Evolutionary conservation across 35 echinoderm and acorn worm species (phyloP).

Genomic region (Lytechinus pictus): DNA sequence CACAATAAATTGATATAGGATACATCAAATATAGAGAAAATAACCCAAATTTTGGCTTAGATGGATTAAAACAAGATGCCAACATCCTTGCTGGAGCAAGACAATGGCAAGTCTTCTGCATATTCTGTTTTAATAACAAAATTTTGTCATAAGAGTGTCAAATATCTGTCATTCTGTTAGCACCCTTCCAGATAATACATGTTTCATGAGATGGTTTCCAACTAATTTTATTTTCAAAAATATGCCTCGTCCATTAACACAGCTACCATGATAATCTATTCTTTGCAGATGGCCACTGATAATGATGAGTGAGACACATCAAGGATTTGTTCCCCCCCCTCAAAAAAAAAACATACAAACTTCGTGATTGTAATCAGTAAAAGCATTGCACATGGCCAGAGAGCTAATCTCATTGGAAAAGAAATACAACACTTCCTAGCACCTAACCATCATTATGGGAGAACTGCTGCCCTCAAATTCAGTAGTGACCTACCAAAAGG

Average conservation of each 20-base stretch:
- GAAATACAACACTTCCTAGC: neutral
- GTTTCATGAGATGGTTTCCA: neutral
- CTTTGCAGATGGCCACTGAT: neutral
- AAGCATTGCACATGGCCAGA: neutral
- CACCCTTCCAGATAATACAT: neutral
- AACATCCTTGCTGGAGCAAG: neutral
- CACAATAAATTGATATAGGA: neutral
- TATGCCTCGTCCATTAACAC: neutral
- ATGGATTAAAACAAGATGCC: neutral
- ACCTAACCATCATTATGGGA: neutral
- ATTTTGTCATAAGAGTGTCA: neutral
- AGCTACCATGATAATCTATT: neutral
- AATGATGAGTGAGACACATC: neutral
- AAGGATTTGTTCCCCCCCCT: neutral
- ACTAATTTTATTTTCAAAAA: neutral
- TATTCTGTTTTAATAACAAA: too few relatives aligned
- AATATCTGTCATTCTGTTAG: neutral
- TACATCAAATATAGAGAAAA: neutral
- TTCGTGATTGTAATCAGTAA: neutral
- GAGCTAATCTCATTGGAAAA: neutral
- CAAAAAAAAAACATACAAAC: too few relatives aligned
- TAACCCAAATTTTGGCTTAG: neutral
- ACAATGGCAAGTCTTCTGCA: too few relatives aligned
- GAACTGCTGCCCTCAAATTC: neutral
- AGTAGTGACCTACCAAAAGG: neutral